Base-by-base conservation (phyloP, 1,140 invertebrate genomes). In the Zaprionus davidi region DNA sequence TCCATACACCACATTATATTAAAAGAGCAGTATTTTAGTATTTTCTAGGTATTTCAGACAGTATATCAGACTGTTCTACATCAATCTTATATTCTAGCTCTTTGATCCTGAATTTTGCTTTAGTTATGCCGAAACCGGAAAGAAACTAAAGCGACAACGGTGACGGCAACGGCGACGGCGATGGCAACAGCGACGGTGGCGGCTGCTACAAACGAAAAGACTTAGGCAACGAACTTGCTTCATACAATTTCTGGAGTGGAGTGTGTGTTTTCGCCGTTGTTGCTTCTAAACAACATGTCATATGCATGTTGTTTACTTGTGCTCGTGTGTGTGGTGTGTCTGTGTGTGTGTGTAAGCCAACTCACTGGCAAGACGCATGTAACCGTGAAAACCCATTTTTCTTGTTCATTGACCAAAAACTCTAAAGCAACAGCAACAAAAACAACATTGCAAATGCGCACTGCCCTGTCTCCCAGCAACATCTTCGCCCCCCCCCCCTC, bases 361-460 rank as follows among this genome's bases (percentile, higher is more conserved):
- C 36, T 12, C 36, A 38, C 64, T 59, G n/a, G 41, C 22, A 63
- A 60, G 84, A 87, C 85, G 84, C 84, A 88, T 90, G 84, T 90
- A 88, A 88, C 84, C 84, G 84, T 88, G 84, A 88, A 88, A 88
- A 81, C 76, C 85, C 75, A 88, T 88, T 88, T 88, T 88, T 88
- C 84, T 88, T 88, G 84, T 88, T 88, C 84, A 88, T 90, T 88
- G 84, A 88, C 84, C 85, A 87, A 86, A 81, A 71, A 72, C 60
- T 55, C 71, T 57, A 69, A 57, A 79, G 46, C 63, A 76, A 59
- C 67, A 71, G 36, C 44, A 58, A 31, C 26, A 67, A 24, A 28
- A 66, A 34, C 38, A 69, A 31, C 72, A 73, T 72, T 81, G 65
- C 71, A 60, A 71, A 71, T 78, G 76, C 31, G 31, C 31, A 34